phyloP scores from a whole-genome alignment of 2,888 invertebrate genomes.

The Subacronicta megacephala region DNA sequence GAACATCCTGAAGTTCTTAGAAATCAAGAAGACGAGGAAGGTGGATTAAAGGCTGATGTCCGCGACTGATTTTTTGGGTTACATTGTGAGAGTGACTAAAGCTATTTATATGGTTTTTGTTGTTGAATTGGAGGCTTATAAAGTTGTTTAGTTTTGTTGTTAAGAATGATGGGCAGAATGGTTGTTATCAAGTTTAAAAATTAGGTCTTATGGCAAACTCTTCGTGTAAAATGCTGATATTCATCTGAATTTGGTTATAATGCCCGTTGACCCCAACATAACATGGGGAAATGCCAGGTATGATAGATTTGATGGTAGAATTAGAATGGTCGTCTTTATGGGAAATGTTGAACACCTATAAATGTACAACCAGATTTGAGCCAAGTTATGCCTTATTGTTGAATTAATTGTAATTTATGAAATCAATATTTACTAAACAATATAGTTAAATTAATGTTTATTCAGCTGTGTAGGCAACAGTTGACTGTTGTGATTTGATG shows the following conservation, averaged over 20 bases:
- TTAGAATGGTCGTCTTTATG: constrained; percentile 6
- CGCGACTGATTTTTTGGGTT: constrained; percentile 34
- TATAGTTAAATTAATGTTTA: background rate
- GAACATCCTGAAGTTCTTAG: constrained; percentile 89
- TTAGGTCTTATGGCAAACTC: too few species aligned
- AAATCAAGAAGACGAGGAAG: constrained; percentile 82
- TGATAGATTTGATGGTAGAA: too few species aligned
- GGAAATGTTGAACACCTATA: constrained; percentile 21
- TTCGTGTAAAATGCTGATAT: too few species aligned
- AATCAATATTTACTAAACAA: background rate
- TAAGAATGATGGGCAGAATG: background rate
- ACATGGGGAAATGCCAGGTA: too few species aligned
- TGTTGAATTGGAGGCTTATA: background rate
- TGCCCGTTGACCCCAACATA: too few species aligned
- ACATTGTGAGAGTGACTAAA: constrained; percentile 12
- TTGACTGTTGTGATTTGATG: background rate
- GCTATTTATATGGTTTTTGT: constrained; percentile 11
- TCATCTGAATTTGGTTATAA: too few species aligned
- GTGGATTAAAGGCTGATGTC: constrained; percentile 38
- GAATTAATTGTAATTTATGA: background rate
- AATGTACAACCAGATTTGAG: constrained; percentile 21
- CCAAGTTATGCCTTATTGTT: constrained; percentile 15
- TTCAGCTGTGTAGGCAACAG: background rate
- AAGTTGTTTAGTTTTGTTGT: too few species aligned
- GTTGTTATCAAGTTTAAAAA: too few species aligned